These are phyloP conservation scores for Nomia melanderi DNA, from an alignment of 1,140 invertebrate genomes.

Conservation along the genomic window DNA sequence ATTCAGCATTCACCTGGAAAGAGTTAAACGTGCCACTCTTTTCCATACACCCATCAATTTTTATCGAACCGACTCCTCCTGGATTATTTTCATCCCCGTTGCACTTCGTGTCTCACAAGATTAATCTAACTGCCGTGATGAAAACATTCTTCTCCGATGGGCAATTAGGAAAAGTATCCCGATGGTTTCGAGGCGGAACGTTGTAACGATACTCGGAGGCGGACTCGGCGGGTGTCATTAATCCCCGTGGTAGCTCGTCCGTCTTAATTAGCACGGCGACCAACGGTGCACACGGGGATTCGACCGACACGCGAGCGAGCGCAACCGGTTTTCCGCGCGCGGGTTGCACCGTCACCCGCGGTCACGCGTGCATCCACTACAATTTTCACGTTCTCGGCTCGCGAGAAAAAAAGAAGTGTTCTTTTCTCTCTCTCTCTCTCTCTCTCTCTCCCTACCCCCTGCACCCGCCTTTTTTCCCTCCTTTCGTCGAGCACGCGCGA, in stretches of 20 bases:
- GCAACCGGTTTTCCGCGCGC: slow-evolving; percentile 21
- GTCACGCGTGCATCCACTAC: not conserved
- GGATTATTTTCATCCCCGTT: no score
- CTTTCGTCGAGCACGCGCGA: not conserved
- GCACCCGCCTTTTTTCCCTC: not conserved
- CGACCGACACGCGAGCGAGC: slow-evolving; percentile 32
- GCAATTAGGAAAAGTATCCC: slow-evolving; percentile 44
- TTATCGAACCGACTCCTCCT: no score
- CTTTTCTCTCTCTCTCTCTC: not conserved
- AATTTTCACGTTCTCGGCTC: slow-evolving; percentile 11
- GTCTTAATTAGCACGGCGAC: slow-evolving; percentile 60
- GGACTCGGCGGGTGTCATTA: slow-evolving; percentile 60
- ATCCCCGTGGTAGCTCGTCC: slow-evolving; percentile 55
- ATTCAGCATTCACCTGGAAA: no score
- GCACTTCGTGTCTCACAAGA: no score
- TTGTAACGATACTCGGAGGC: slow-evolving; percentile 37
- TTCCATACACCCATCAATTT: no score
- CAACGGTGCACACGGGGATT: not conserved
- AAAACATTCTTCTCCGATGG: slow-evolving; percentile 40
- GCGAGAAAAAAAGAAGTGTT: not conserved
- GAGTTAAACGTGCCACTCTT: no score
- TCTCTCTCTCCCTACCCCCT: not conserved
- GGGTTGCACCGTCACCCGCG: not conserved
- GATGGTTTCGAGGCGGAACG: slow-evolving; percentile 34
- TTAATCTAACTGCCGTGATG: slow-evolving; percentile 15